These are phyloP conservation scores for Rhabditoides inermis DNA, from an alignment of 2,888 invertebrate genomes.

Conservation along the genomic window DNA sequence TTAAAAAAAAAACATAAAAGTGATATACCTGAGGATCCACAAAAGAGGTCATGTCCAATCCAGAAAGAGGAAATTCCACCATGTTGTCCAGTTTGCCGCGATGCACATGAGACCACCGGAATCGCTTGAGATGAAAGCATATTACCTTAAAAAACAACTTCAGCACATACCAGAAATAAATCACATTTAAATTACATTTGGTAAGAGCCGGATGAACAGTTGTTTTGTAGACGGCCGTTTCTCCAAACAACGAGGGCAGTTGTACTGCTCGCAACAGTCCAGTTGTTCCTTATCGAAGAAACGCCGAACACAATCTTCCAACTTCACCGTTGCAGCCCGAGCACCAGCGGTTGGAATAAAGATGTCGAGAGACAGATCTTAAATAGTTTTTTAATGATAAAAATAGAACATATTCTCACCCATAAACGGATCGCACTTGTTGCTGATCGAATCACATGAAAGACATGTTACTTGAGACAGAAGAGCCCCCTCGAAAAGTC, in stretches of 20 bases:
- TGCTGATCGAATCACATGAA: constrained; percentile 70
- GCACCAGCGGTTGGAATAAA: constrained; percentile 55
- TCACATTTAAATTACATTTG: constrained; percentile 67
- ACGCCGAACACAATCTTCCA: constrained; percentile 64
- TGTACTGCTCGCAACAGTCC: constrained; percentile 73
- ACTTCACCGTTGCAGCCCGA: neutral
- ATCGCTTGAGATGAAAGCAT: constrained; percentile 74
- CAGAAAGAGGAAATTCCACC: constrained; percentile 69
- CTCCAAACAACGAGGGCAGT: constrained; percentile 72
- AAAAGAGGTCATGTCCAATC: constrained; percentile 71
- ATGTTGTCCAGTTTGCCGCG: constrained; percentile 72
- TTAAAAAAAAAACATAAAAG: constrained; percentile 12
- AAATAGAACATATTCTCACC: constrained; percentile 52
- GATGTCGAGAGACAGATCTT: constrained; percentile 72
- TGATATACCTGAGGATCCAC: constrained; percentile 63
- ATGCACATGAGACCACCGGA: constrained; percentile 67
- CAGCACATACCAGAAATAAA: no score
- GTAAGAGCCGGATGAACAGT: constrained; percentile 73
- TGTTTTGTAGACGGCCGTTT: constrained; percentile 76
- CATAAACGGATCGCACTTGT: constrained; percentile 75
- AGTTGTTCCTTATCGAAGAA: constrained; percentile 73
- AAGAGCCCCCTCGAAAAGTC: constrained; percentile 72
- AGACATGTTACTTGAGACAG: constrained; percentile 73
- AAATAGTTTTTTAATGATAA: no score
- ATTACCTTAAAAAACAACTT: constrained; percentile 59